A percentile compares a stretch with the other conserved stretches of the same genome.
phyloP scores from a whole-genome alignment of 2,888 invertebrate species.

The Andrena flavipes region DNA sequence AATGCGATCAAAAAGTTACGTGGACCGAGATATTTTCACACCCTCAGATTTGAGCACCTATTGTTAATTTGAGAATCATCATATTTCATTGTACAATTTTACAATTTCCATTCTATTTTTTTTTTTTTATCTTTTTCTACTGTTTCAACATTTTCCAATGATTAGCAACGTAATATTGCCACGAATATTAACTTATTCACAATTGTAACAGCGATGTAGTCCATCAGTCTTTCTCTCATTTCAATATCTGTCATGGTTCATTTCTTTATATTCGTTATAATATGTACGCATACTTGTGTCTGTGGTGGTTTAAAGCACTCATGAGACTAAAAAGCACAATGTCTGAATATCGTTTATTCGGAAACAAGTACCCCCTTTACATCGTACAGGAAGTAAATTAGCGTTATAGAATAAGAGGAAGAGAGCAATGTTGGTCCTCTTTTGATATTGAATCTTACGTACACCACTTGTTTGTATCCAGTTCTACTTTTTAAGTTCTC shows the following conservation, averaged over 20 bases:
- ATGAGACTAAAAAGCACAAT: constrained; percentile 40
- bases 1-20: constrained; percentile 35
- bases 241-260: constrained; percentile 81
- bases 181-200: constrained; percentile 63
- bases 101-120: constrained; percentile 18
- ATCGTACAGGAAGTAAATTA: constrained; percentile 39
- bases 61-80: constrained; percentile 39
- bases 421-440: constrained; percentile 63
- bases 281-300: constrained; percentile 63
- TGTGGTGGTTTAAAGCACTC: constrained; percentile 67
- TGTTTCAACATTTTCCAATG: constrained; percentile 30
- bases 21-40: constrained; percentile 48
- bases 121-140: constrained; percentile 13
- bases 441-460: constrained; percentile 50
- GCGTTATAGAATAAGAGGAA: constrained; percentile 56
- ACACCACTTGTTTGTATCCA: constrained; percentile 37
- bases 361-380: constrained; percentile 27
- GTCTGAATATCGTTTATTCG: constrained; percentile 36
- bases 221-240: constrained; percentile 83
- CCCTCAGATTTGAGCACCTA: constrained; percentile 59
- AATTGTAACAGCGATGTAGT: constrained; percentile 69
- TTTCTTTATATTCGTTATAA: constrained; percentile 66
- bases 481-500: constrained; percentile 35
- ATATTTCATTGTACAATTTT: constrained; percentile 44
- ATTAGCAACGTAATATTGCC: constrained; percentile 55